Evolutionary conservation across 2,888 invertebrate genomes (phyloP).

Genomic region (Lithosia quadra): DNA sequence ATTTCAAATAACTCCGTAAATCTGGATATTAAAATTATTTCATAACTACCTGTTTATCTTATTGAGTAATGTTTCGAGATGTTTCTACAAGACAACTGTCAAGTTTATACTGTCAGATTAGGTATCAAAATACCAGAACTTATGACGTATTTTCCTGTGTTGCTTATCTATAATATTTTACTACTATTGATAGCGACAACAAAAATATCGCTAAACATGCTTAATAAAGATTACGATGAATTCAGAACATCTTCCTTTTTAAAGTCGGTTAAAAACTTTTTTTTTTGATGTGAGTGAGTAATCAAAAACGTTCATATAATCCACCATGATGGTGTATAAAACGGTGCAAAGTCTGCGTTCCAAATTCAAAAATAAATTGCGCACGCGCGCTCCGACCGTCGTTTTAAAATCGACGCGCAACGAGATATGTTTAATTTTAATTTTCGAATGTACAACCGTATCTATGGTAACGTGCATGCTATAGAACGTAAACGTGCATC

Average conservation of each 20-base stretch:
- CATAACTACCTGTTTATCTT: constrained; percentile 22
- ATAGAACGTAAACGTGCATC: constrained; percentile 15
- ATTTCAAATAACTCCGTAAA: constrained; percentile 44
- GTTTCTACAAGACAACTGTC: not conserved
- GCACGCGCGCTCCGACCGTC: constrained; percentile 75
- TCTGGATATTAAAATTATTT: constrained; percentile 51
- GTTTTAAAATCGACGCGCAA: constrained; percentile 82
- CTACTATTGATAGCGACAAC: too few species aligned
- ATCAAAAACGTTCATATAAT: constrained; percentile 76
- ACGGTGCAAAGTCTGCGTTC: constrained; percentile 85
- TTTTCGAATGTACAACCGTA: constrained; percentile 47
- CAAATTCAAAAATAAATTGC: constrained; percentile 86
- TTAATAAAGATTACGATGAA: not conserved
- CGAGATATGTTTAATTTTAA: constrained; percentile 60
- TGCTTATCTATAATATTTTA: too few species aligned
- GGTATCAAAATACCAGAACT: not conserved
- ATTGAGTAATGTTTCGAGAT: not conserved
- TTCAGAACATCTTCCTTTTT: not conserved
- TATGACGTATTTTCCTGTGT: not conserved
- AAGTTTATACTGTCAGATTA: not conserved
- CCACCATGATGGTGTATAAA: constrained; percentile 72
- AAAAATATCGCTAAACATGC: not conserved
- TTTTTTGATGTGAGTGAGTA: constrained; percentile 41
- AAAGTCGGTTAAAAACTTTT: not conserved
- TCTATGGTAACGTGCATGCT: constrained; percentile 34